Conservation (phyloP, 2,888 invertebrate species). For the Strigamia transsilvanica region DNA sequence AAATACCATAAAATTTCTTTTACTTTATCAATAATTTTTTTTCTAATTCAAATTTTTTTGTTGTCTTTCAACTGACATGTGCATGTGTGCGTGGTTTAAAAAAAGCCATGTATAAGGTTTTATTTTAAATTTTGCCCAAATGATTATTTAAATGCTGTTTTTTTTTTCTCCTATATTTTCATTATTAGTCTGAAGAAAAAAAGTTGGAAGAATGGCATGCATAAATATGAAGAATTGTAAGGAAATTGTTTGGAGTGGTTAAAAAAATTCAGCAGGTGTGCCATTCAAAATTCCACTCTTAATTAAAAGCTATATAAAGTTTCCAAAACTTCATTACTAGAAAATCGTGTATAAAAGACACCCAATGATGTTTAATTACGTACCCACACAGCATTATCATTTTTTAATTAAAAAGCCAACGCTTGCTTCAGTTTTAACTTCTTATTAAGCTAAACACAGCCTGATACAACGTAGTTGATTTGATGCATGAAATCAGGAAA, state of each 20-base stretch:
- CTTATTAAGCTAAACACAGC: constrained; percentile 21
- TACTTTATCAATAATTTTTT: background rate
- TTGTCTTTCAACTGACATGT: background rate
- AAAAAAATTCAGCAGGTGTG: constrained; percentile 42
- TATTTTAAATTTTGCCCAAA: background rate
- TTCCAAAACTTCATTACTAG: constrained; percentile 27
- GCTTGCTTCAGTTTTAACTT: constrained; percentile 20
- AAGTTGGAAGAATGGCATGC: constrained; percentile 11
- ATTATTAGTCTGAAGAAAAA: background rate
- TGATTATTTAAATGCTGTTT: constrained; percentile 14
- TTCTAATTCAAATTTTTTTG: background rate
- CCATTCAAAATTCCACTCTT: constrained; percentile 48
- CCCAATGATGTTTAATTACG: constrained; percentile 37
- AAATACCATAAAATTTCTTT: constrained; percentile 14
- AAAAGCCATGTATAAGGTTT: background rate
- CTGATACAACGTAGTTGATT: constrained; percentile 7
- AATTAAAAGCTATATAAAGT: constrained; percentile 47
- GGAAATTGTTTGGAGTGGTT: constrained; percentile 1
- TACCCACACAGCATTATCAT: constrained; percentile 38
- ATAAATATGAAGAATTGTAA: constrained; percentile 10
- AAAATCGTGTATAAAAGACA: constrained; percentile 33
- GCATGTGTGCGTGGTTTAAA: background rate
- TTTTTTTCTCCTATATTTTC: no score
- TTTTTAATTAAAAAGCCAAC: constrained; percentile 36
- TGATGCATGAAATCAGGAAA: constrained; percentile 17